Evolutionary conservation across 2,113 vertebrate genomes (phyloP), one percentile per base, ranked within the genome.

Genomic region (Damaliscus lunatus): DNA sequence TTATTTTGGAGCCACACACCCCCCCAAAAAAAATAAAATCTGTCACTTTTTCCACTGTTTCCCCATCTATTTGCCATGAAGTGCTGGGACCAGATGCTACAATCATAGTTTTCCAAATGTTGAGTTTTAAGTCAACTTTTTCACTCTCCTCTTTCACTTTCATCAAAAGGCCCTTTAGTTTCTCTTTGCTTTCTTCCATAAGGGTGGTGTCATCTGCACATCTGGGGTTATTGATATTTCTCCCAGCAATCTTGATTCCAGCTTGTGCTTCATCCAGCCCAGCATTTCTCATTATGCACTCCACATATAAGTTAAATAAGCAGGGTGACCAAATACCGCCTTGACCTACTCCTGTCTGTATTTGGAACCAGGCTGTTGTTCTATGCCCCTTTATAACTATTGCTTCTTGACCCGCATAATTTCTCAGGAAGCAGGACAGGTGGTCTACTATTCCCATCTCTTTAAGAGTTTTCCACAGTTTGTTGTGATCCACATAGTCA

Each of bases 341-440:
- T 40, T 71, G 19, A 40, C 10, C n/a, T 71, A 71, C 10, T 36
- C n/a, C n/a, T 71, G n/a, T 40, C 19, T 1, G 0, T 21, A 23
- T 71, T 40, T 40, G n/a, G n/a, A 71, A 71, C n/a, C n/a, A 71
- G n/a, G n/a, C 10, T 40, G 19, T 40, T 71, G n/a, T 40, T 40
- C 19, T 19, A 71, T 12, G 10, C 10, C 19, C 67, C 9, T 11
- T 71, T 71, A 10, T 23, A 71, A 71, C 9, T 40, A 36, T 23
- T 71, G 67, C 19, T 71, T 40, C n/a, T 23, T 40, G 19, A 23
- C n/a, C n/a, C 23, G n/a, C 19, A 40, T 40, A 36, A 40, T 71
- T 71, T 71, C 67, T 71, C n/a, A 40, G 3, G n/a, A 36, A 21
- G 19, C n/a, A 23, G 19, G 10, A 71, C 67, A 71, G 67, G n/a